These are phyloP conservation scores for Perodicticus potto DNA, from an alignment of 2,797 vertebrate species.

Conservation along the genomic window DNA sequence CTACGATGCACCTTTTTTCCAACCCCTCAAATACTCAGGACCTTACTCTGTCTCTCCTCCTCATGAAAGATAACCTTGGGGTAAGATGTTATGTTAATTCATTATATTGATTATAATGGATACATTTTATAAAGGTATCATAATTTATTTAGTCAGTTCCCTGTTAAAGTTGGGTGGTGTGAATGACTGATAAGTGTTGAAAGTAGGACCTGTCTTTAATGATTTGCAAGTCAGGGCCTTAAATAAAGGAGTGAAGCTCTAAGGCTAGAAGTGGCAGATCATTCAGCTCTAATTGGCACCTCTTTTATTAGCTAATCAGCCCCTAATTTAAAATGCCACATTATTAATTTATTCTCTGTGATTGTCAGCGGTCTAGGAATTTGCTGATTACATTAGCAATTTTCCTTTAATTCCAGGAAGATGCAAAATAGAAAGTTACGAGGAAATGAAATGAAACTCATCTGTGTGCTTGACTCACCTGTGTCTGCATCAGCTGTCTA, in stretches of 20 bases:
- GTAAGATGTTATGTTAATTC: neutral
- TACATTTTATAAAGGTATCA: conserved; percentile 22
- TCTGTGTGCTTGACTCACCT: neutral
- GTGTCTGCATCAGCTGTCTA: neutral
- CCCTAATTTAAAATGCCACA: conserved; percentile 63
- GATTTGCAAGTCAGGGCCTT: neutral
- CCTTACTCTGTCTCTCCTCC: neutral
- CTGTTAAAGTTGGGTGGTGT: neutral
- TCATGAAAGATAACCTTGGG: neutral
- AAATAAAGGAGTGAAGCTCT: conserved; percentile 26
- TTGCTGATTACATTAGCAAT: conserved; percentile 69
- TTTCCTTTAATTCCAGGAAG: conserved; percentile 61
- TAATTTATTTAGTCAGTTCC: conserved; percentile 38
- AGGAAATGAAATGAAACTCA: neutral
- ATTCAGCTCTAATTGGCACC: conserved; percentile 7
- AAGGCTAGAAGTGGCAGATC: neutral
- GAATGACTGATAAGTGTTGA: neutral
- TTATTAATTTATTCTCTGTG: conserved; percentile 52
- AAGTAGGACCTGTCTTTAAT: neutral
- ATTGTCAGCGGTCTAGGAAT: conserved; percentile 66
- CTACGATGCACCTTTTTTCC: neutral
- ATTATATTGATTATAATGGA: neutral
- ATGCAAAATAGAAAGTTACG: conserved; percentile 47
- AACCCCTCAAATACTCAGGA: neutral
- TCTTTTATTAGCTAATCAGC: conserved; percentile 71